These are phyloP conservation scores for Channa argus DNA, from an alignment of 2,113 vertebrate species.

Conservation along the genomic window DNA sequence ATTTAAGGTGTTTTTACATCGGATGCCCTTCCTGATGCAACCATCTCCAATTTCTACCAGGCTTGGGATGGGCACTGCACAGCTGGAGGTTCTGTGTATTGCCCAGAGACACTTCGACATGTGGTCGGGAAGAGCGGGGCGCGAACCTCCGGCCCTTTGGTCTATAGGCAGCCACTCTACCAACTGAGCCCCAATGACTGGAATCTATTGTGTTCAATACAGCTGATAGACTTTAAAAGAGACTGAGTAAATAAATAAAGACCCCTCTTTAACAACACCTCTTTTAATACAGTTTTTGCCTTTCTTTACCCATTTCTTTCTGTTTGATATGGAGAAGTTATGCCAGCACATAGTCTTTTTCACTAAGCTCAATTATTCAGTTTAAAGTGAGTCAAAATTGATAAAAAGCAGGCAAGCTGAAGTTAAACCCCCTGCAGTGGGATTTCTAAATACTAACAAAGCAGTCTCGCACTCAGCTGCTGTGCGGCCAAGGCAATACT, in stretches of 20 bases:
- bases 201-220: slow-evolving; percentile 54
- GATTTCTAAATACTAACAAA: slow-evolving; percentile 22
- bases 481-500: neutral
- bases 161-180: too few species aligned
- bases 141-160: too few species aligned
- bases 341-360: neutral
- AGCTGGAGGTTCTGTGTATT: too few species aligned
- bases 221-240: neutral
- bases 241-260: too few species aligned
- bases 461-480: slow-evolving; percentile 52
- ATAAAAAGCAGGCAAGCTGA: neutral
- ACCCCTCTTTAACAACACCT: too few species aligned
- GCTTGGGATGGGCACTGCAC: too few species aligned
- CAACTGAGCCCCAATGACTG: slow-evolving; percentile 52
- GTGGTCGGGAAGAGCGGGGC: too few species aligned
- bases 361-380: neutral
- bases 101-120: too few species aligned
- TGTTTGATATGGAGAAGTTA: neutral
- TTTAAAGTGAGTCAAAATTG: neutral
- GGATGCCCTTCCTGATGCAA: too few species aligned
- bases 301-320: too few species aligned
- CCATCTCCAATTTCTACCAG: too few species aligned
- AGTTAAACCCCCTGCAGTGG: neutral
- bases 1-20: slow-evolving; percentile 41
- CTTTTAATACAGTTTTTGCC: too few species aligned